Evolutionary conservation across 2,113 vertebrate species (phyloP), one percentile per base, ranked within the genome.

Genomic region (Thunnus maccoyii): DNA sequence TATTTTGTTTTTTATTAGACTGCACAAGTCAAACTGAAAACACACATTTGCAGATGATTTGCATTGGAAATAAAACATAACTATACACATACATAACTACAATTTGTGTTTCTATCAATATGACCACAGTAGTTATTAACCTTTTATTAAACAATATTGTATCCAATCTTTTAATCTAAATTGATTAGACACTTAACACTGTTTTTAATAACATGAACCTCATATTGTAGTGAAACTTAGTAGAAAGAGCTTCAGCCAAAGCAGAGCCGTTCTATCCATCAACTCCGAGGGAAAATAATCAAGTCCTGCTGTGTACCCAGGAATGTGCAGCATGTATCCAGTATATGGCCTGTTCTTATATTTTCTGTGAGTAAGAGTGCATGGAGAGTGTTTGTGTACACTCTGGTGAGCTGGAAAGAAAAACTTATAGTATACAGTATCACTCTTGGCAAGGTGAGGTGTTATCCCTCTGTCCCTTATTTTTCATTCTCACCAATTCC

Each of bases 251-350:
- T 82, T 72, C 15, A 70, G 8, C 44, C 48, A 54, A 44, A 78
- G 18, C 25, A 3, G 27, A 32, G 8, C 14, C 32, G 25, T 17
- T 4, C 41, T 32, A 41, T 52, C 58, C 36, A 78, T 70, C 25
- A 54, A 8, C 54, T 65, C 20, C 5, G 25, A 50, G 30, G 51
- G 20, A 69, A 82, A 69, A 76, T 3, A 65, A 54, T 66, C 22
- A 50, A 51, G 56, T 76, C 55, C 64, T 84, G 58, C 64, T 64
- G 32, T 77, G 27, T 22, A 56, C 41, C 13, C 60, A 84, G 71
- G 72, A 85, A 77, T 79, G 74, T 78, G 65, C n/a, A 78, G 62
- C 10, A 72, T 76, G 27, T 56, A 74, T 74, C 44, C 30, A 52
- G 60, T 63, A 48, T 51, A 74, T 5, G 16, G 4, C 27, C 18